A percentile compares a stretch with the other conserved stretches of the same genome.
These are phyloP conservation scores for Xanthia icteritia DNA, from an alignment of 2,888 invertebrate species.

Conservation along the genomic window DNA sequence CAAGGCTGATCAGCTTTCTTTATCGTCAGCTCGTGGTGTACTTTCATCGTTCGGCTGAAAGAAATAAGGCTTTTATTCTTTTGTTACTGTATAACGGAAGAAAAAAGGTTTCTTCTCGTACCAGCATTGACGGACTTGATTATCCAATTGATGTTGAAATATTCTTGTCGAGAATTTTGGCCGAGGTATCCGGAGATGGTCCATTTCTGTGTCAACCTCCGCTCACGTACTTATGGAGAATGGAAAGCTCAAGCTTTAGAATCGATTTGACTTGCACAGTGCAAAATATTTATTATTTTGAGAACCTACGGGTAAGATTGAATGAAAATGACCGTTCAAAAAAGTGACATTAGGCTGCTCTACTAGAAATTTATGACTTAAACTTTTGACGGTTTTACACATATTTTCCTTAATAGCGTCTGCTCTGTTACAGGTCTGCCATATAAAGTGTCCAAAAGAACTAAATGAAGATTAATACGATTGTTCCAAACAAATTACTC, in stretches of 20 bases:
- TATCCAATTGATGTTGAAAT: constrained; percentile 20
- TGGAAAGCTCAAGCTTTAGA: background rate
- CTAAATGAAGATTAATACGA: constrained; percentile 2
- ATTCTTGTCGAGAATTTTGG: background rate
- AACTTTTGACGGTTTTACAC: background rate
- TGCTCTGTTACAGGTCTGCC: background rate
- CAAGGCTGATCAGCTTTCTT: constrained; percentile 49
- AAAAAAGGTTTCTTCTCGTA: background rate
- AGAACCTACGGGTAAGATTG: background rate
- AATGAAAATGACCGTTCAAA: background rate
- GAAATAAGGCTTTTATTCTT: constrained; percentile 11
- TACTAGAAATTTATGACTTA: background rate
- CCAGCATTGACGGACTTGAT: constrained; percentile 9
- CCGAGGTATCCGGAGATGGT: background rate
- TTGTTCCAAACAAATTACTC: constrained; percentile 29
- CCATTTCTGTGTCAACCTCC: background rate
- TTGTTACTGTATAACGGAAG: too few species aligned
- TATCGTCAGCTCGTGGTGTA: constrained; percentile 30
- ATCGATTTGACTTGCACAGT: background rate
- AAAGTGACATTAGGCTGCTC: too few species aligned
- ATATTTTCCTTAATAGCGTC: background rate
- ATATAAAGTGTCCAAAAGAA: background rate
- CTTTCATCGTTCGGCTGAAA: constrained; percentile 53
- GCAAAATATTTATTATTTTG: background rate
- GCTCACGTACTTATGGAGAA: background rate